Percentiles rank a stretch among this genome's conserved stretches.
These are phyloP conservation scores for Drosophila santomea DNA, from an alignment of 1,140 invertebrate genomes.

Conservation along the genomic window DNA sequence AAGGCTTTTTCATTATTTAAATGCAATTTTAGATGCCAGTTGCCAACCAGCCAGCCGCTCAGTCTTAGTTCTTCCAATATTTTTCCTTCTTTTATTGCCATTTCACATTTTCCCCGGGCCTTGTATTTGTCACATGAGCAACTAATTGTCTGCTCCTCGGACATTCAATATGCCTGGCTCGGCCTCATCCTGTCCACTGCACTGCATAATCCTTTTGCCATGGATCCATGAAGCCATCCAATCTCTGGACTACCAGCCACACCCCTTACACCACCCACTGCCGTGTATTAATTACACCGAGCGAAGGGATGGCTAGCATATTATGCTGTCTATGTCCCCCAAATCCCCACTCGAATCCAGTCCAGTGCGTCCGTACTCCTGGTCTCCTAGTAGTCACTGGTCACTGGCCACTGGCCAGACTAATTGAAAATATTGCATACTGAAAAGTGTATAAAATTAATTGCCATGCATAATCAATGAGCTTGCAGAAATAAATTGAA, in stretches of 20 bases:
- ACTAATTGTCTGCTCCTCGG: constrained; percentile 49
- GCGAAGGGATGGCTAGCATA: constrained; percentile 8
- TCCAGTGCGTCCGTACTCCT: background rate
- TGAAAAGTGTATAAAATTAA: constrained; percentile 50
- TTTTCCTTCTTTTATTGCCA: constrained; percentile 2
- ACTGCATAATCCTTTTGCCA: constrained; percentile 14
- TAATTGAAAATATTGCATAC: constrained; percentile 48
- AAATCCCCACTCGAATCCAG: background rate
- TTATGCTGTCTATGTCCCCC: constrained; percentile 7
- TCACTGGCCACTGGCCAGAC: background rate
- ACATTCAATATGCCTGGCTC: constrained; percentile 41
- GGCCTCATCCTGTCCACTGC: background rate
- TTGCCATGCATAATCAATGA: constrained; percentile 53
- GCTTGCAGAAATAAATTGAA: constrained; percentile 55
- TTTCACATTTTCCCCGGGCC: constrained; percentile 11
- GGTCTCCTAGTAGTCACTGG: no score
- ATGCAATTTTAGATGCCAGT: constrained; percentile 65
- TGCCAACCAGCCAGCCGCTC: background rate
- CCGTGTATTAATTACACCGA: constrained; percentile 38
- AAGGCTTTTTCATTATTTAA: constrained; percentile 72
- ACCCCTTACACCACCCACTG: no score
- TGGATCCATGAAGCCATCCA: constrained; percentile 42
- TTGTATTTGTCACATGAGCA: constrained; percentile 61
- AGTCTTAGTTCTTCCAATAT: background rate
- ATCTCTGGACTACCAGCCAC: constrained; percentile 2